Evolutionary conservation across 2,888 invertebrate genomes (phyloP).

Genomic region (Spialia ferax): DNA sequence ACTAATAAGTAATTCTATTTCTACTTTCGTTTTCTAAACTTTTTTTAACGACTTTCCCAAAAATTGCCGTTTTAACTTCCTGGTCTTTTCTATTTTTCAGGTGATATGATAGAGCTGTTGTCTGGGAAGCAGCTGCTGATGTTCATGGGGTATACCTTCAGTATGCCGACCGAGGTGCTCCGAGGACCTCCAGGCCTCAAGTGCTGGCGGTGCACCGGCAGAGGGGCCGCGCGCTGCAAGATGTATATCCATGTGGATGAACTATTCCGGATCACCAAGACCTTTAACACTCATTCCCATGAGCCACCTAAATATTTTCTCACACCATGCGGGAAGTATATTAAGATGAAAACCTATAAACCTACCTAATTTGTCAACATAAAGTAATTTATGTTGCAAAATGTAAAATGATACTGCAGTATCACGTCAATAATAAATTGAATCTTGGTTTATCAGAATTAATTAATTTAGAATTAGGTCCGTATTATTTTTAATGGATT

Average conservation of each 20-base stretch:
- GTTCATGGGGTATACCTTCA: conserved; percentile 49
- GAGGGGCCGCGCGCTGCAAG: conserved; percentile 44
- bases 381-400: too few relatives aligned
- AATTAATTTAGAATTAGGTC: too few relatives aligned
- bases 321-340: conserved; percentile 40
- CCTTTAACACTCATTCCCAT: conserved; percentile 46
- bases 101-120: conserved; percentile 36
- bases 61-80: neutral
- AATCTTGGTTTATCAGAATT: too few relatives aligned
- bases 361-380: too few relatives aligned
- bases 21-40: neutral
- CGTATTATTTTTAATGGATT: too few relatives aligned
- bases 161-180: conserved; percentile 34
- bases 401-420: too few relatives aligned
- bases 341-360: conserved; percentile 26
- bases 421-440: too few relatives aligned
- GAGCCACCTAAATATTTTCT: conserved; percentile 42
- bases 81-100: conserved; percentile 33
- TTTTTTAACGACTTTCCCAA: neutral
- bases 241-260: conserved; percentile 42
- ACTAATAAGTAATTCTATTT: too few relatives aligned
- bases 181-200: conserved; percentile 20
- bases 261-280: conserved; percentile 26
- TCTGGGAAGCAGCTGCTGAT: conserved; percentile 43
- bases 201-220: conserved; percentile 46